Evolutionary conservation across 2,797 vertebrate genomes (phyloP), one percentile per base, ranked within the genome.

Genomic region (Anguilla megastoma): DNA sequence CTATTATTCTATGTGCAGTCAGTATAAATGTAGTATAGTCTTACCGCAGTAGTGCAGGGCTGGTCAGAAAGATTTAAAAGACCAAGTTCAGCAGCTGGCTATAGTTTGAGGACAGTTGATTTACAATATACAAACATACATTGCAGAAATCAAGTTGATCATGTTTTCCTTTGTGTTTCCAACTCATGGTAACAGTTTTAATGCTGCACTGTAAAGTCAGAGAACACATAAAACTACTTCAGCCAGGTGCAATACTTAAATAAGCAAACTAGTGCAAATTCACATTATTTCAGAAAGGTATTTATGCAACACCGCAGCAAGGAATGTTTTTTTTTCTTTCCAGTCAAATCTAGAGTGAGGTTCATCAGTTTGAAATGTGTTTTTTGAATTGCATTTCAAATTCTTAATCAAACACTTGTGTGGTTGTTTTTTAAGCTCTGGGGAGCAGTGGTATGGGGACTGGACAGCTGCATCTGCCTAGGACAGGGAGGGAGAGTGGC

Each of bases 381-480:
- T 12, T 36, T 76, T 36, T 36, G 27, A 36, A 76, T 30, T 16
- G 33, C 14, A 36, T 76, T 36, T 76, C 3, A 80, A 80, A 41
- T 80, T 6, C 36, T 24, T 48, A 80, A 41, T 6, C 36, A 18
- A 16, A 79, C 36, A 79, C 41, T 79, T 80, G 36, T 24, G 10
- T 14, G 10, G 41, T 30, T 76, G 10, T 12, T 3, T 41, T 10
- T 2, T 87, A 41, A 82, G n/a, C 41, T n/a, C 21, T 12, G 27
- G n/a, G 48, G 79, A 27, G n/a, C 4, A 14, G 63, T 45, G 60
- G 27, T 14, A 27, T 4, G 54, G 60, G 6, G n/a, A 33, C 27
- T 4, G 24, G 82, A 89, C 92, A 90, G 90, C 90, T 89, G 89
- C 74, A 86, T 88, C 87, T 88, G 71, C 87, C 89, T 74, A 52